Evolutionary conservation across 2,113 vertebrate genomes (phyloP).

Genomic region (Butorides virescens): DNA sequence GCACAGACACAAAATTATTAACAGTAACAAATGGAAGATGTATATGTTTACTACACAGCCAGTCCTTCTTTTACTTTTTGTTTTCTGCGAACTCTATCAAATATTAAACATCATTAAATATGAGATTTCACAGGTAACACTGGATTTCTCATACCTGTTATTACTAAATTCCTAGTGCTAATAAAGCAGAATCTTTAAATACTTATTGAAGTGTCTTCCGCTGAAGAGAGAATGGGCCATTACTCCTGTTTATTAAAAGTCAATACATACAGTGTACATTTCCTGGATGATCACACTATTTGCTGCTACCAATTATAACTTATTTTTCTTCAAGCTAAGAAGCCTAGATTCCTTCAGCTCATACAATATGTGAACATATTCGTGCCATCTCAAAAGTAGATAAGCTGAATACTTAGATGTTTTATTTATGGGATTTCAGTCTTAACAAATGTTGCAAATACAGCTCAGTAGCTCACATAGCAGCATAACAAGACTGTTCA

Average conservation of each 20-base stretch:
- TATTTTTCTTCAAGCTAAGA: neutral
- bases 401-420: neutral
- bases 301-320: neutral
- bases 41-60: neutral
- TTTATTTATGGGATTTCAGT: slow-evolving; percentile 36
- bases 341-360: neutral
- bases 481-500: neutral
- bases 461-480: neutral
- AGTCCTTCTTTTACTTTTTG: neutral
- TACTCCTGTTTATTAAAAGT: neutral
- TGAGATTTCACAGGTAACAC: neutral
- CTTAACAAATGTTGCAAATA: slow-evolving; percentile 21
- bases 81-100: neutral
- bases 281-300: neutral
- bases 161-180: neutral
- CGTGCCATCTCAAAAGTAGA: neutral
- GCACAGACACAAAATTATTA: neutral
- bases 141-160: neutral
- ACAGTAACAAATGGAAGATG: neutral
- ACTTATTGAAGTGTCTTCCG: neutral
- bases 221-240: neutral
- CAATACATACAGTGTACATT: neutral
- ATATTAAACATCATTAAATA: neutral
- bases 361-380: neutral
- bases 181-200: neutral